Evolutionary conservation across 2,113 vertebrate genomes (phyloP).

Genomic region (Patagioenas fasciata): DNA sequence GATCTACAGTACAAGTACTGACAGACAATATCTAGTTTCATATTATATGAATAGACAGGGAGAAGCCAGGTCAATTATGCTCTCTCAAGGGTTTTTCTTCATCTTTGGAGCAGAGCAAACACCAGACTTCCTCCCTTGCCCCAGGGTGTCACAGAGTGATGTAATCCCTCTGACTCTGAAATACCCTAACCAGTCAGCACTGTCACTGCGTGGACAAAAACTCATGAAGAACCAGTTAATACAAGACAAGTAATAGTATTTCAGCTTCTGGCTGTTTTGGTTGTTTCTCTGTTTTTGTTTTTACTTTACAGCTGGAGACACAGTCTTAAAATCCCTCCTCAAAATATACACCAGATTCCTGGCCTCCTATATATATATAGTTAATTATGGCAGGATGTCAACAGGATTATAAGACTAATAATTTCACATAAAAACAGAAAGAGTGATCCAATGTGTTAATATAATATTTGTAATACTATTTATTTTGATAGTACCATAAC

Average conservation of each 20-base stretch:
- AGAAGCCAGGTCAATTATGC: background rate
- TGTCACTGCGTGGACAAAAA: background rate
- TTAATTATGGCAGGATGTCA: background rate
- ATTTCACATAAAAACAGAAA: background rate
- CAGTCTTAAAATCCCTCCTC: background rate
- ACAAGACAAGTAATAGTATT: background rate
- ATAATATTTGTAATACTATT: background rate
- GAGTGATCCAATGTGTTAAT: background rate
- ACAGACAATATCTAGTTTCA: background rate
- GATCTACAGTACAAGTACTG: background rate
- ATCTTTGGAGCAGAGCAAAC: background rate
- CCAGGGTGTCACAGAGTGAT: background rate
- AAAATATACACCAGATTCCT: background rate
- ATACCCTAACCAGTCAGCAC: fast-evolving
- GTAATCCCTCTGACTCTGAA: background rate
- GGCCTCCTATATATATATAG: background rate
- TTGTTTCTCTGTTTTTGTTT: background rate
- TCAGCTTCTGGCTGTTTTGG: background rate
- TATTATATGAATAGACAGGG: conserved; percentile 7
- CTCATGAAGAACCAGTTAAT: background rate
- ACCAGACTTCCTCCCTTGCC: background rate
- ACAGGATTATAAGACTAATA: background rate
- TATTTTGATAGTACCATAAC: background rate
- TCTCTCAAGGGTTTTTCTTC: background rate
- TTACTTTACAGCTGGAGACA: background rate